Percentiles rank a stretch among this genome's conserved stretches.
phyloP scores from a whole-genome alignment of 2,113 vertebrate genomes.

The Neodon shergylaensis region DNA sequence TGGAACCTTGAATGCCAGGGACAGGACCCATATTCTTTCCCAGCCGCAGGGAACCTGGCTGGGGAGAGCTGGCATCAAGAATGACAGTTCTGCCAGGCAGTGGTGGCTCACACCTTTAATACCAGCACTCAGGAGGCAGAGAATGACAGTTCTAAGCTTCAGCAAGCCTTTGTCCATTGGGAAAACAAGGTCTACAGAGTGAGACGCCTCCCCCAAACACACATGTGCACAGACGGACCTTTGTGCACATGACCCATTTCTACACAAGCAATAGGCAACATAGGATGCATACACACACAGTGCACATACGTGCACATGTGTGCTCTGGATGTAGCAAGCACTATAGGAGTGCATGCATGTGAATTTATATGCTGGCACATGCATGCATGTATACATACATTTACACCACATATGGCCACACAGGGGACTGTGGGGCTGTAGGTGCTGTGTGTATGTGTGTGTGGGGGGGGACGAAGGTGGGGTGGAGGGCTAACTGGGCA shows the following conservation, averaged over 20 bases:
- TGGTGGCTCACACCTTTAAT: too few species aligned
- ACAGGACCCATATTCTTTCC: background rate
- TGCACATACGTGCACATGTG: background rate
- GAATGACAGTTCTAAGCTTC: background rate
- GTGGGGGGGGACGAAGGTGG: background rate
- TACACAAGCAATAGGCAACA: background rate
- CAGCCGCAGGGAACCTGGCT: background rate
- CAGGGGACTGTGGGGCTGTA: background rate
- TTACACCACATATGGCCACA: background rate
- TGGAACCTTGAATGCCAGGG: background rate
- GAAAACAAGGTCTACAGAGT: background rate
- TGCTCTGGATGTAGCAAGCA: background rate
- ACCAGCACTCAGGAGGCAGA: too few species aligned
- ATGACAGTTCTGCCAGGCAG: background rate
- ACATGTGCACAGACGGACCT: background rate
- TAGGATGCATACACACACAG: background rate
- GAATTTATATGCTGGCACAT: too few species aligned
- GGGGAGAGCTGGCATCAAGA: background rate
- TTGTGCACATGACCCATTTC: background rate
- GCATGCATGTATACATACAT: rapidly evolving
- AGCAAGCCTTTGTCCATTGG: rapidly evolving
- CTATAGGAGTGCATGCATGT: background rate
- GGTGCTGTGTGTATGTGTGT: background rate
- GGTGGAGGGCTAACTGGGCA: rapidly evolving
- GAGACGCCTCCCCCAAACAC: background rate